Base-by-base conservation (phyloP, 35 echinoderm and acorn worm species). In the Patiria miniata region DNA sequence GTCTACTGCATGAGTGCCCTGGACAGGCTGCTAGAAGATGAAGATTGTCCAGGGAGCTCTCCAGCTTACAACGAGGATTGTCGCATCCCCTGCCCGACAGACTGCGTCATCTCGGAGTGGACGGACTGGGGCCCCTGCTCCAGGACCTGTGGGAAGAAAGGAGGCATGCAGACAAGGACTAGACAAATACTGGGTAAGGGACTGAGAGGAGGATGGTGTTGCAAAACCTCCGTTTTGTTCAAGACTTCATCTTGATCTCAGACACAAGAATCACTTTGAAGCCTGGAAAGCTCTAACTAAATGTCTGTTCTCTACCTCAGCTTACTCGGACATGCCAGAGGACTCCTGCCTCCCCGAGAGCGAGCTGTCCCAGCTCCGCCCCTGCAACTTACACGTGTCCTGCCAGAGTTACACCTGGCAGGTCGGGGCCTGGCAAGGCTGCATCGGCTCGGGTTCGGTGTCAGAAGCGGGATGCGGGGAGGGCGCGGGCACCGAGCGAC, bases 61-160 rank as follows among this genome's bases (percentile, higher is more conserved):
- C 96, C 96, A 58, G 39, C 44, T 5, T 8, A 44, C 1, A 53
- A 76, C 37, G 89, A 88, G 26, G 50, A 78, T 0, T 98, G 96
- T 52, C 52, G 53, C 5, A 78, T 92, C 14, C 96, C 96, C 1
- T 98, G 96, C 37, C 92, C 96, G 7, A 85, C 82, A 28, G 92
- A 98, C 1, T 98, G 96, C 40, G 92, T 92, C 8, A 83, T 98
- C 12, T 94, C 92, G 7, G 92, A 98, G 57, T 98, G 96, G 96
- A 81, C 96, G 0, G 82, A 91, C 37, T 98, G 96, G 96, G 79
- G 86, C 6, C n/a, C 81, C 1, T 98, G 96, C 40, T 94, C 96
- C 14, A 83, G 83, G 61, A 87, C 92, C 0, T 98, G 96, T 52
- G 96, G 96, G 9, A 87, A 91, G 38, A 90, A 83, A 51, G 96